Conservation (phyloP, 1,140 invertebrate genomes). For the Whitmania pigra region DNA sequence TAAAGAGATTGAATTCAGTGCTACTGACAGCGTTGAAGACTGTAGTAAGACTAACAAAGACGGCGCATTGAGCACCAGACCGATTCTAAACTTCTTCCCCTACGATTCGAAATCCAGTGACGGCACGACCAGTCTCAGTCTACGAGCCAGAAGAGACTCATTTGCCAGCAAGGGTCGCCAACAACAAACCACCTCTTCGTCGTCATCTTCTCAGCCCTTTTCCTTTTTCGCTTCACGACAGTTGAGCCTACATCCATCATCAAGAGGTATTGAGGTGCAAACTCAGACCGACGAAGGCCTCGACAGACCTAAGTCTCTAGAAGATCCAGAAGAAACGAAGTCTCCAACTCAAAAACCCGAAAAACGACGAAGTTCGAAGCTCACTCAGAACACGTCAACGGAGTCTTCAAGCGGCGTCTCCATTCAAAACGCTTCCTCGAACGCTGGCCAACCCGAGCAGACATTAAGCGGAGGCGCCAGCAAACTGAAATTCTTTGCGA, state of each 20-base stretch:
- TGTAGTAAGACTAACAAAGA: background rate
- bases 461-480: background rate
- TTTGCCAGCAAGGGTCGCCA: constrained; percentile 1
- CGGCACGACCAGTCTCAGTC: background rate
- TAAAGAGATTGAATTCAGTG: constrained; percentile 22
- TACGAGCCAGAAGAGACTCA: background rate
- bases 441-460: background rate
- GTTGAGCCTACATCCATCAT: background rate
- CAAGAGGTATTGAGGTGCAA: constrained; percentile 10
- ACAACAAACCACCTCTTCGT: background rate
- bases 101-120: background rate
- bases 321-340: background rate
- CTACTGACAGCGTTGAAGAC: constrained; percentile 21
- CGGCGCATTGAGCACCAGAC: background rate
- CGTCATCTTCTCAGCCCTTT: background rate
- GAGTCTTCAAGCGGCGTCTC: background rate
- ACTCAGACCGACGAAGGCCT: constrained; percentile 17
- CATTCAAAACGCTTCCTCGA: background rate
- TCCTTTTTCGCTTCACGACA: background rate
- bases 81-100: background rate
- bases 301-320: constrained; percentile 50
- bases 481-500: constrained; percentile 6
- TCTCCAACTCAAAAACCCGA: background rate
- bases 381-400: background rate
- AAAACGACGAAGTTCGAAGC: background rate